These are phyloP conservation scores for Sebastes melanostomus DNA, from an alignment of 2,797 vertebrate species.

Conservation along the genomic window DNA sequence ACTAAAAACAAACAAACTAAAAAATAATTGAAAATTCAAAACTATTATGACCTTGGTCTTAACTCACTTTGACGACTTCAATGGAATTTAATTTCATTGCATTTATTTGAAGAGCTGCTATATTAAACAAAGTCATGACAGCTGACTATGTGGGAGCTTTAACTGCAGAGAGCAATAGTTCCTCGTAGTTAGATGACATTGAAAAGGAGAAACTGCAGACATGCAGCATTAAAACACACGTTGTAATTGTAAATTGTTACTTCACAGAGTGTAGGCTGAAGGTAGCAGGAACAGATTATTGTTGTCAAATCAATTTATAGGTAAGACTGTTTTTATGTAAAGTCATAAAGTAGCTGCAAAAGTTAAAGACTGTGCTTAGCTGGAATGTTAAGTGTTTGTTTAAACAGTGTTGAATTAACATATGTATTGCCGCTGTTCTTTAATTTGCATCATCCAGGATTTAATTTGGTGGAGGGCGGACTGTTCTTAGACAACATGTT, in stretches of 20 bases:
- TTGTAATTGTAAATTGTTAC: constrained; percentile 8
- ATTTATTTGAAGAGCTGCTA: not conserved
- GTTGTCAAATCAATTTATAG: constrained; percentile 21
- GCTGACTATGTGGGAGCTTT: not conserved
- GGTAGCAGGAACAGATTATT: constrained; percentile 16
- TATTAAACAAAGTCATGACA: not conserved
- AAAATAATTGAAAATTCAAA: not conserved
- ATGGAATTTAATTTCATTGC: not conserved
- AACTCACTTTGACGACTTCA: not conserved
- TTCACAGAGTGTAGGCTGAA: not conserved
- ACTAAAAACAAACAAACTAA: not conserved
- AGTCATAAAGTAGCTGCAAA: constrained; percentile 5
- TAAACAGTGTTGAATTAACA: constrained; percentile 54
- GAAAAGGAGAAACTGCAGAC: not conserved
- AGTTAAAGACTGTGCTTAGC: constrained; percentile 7
- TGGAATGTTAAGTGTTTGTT: constrained; percentile 39
- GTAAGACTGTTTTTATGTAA: not conserved
- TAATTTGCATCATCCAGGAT: constrained; percentile 56
- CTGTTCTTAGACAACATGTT: constrained; percentile 61
- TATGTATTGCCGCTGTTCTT: constrained; percentile 52
- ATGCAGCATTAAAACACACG: not conserved
- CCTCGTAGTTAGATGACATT: not conserved
- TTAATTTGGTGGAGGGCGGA: constrained; percentile 44
- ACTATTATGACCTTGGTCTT: not conserved
- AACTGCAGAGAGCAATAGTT: not conserved